A percentile compares a stretch with the other conserved stretches of the same genome.
phyloP scores from a whole-genome alignment of 2,113 vertebrate genomes.

The Genyomyrus donnyi region DNA sequence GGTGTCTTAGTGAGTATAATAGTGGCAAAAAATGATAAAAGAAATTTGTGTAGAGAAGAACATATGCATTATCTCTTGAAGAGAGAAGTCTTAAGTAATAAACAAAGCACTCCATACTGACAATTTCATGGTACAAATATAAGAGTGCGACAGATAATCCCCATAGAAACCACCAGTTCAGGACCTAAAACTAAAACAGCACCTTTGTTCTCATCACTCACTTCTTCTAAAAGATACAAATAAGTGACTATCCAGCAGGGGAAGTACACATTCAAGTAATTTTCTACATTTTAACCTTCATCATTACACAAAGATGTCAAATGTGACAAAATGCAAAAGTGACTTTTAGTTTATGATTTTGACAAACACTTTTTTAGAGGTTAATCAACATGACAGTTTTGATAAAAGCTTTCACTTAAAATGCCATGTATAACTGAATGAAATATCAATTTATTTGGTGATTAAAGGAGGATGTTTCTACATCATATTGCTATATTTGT shows the following conservation, averaged over 20 bases:
- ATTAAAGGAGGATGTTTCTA: not conserved
- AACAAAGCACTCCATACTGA: conserved; percentile 78
- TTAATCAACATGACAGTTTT: conserved; percentile 25
- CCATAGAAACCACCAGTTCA: conserved; percentile 80
- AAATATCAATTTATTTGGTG: not conserved
- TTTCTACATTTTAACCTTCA: conserved; percentile 40
- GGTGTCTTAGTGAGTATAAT: conserved; percentile 79
- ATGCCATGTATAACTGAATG: not conserved
- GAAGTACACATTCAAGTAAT: conserved; percentile 48
- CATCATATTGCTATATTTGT: not conserved
- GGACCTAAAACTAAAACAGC: conserved; percentile 54
- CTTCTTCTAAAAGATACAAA: conserved; percentile 49
- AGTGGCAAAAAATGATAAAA: conserved; percentile 38
- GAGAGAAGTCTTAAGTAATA: conserved; percentile 65
- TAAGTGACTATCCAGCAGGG: conserved; percentile 44
- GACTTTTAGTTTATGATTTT: conserved; percentile 33
- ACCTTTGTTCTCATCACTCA: conserved; percentile 45
- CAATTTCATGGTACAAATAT: conserved; percentile 68
- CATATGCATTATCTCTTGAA: conserved; percentile 50
- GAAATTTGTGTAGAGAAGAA: conserved; percentile 49
- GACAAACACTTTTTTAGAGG: conserved; percentile 18
- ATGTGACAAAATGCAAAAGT: conserved; percentile 44
- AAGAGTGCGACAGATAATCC: conserved; percentile 78
- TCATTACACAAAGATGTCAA: conserved; percentile 47
- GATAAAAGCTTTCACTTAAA: conserved; percentile 32